A percentile compares a stretch with the other conserved stretches of the same genome.
Conservation (phyloP, 2,113 vertebrate genomes). For the Chinchilla lanigera region DNA sequence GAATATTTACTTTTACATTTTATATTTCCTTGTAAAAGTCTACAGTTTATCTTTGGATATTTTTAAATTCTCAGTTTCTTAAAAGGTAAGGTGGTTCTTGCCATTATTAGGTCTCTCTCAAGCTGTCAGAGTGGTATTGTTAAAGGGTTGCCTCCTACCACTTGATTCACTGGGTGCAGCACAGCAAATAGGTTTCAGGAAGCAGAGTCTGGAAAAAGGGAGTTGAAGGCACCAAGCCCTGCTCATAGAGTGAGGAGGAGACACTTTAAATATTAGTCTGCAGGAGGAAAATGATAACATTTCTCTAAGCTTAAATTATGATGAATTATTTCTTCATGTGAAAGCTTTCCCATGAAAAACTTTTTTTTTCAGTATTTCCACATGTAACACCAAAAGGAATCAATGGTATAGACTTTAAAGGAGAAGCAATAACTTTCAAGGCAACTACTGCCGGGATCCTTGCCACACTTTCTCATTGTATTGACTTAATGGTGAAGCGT, state of each 20-base stretch:
- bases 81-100: constrained; percentile 72
- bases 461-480: constrained; percentile 97
- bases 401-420: constrained; percentile 99
- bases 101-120: constrained; percentile 77
- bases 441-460: constrained; percentile 98
- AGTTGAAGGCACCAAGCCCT: constrained; percentile 41
- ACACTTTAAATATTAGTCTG: neutral
- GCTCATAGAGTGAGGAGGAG: neutral
- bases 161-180: constrained; percentile 73
- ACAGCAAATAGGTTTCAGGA: constrained; percentile 73
- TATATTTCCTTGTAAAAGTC: constrained; percentile 60
- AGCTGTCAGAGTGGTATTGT: constrained; percentile 80
- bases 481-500: constrained; percentile 98
- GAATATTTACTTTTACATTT: constrained; percentile 62
- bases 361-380: constrained; percentile 90
- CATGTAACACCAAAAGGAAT: constrained; percentile 93
- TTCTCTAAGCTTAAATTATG: constrained; percentile 43
- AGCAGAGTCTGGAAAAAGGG: constrained; percentile 71
- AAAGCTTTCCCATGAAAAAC: constrained; percentile 54
- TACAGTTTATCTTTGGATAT: neutral
- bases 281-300: constrained; percentile 8
- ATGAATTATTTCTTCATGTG: constrained; percentile 17
- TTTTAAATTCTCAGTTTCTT: constrained; percentile 71
- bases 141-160: constrained; percentile 79
- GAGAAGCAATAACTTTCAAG: constrained; percentile 99